These are phyloP conservation scores for Cuculus canorus DNA, from an alignment of 2,797 vertebrate species.

Conservation along the genomic window DNA sequence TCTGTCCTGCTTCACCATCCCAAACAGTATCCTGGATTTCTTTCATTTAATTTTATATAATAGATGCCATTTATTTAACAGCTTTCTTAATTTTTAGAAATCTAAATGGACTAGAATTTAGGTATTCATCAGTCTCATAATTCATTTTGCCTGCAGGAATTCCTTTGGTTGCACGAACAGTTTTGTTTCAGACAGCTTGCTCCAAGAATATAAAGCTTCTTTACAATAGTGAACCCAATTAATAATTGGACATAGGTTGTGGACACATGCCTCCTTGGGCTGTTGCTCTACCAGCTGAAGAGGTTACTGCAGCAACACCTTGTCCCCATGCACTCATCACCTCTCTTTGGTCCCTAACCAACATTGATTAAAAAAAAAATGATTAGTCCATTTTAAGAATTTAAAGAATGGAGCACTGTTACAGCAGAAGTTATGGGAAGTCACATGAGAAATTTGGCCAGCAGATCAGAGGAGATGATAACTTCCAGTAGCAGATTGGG, in stretches of 20 bases:
- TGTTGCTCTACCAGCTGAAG: not conserved
- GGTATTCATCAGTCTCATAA: not conserved
- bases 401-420: not conserved
- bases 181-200: constrained; percentile 6
- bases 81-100: not conserved
- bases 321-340: rapidly evolving
- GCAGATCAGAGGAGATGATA: not conserved
- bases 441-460: not conserved
- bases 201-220: constrained; percentile 7
- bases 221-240: not conserved
- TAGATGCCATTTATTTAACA: not conserved
- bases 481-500: not conserved
- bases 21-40: not conserved
- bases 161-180: not conserved
- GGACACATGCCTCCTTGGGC: rapidly evolving
- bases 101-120: not conserved
- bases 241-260: not conserved
- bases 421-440: not conserved
- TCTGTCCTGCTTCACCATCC: not conserved
- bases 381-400: not conserved
- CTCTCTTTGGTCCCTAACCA: not conserved
- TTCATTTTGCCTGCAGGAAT: not conserved
- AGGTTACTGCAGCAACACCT: not conserved
- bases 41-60: not conserved
- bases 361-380: not conserved